Conservation (phyloP, 2,797 vertebrate genomes). For the Hypotaenidia okinawae region DNA sequence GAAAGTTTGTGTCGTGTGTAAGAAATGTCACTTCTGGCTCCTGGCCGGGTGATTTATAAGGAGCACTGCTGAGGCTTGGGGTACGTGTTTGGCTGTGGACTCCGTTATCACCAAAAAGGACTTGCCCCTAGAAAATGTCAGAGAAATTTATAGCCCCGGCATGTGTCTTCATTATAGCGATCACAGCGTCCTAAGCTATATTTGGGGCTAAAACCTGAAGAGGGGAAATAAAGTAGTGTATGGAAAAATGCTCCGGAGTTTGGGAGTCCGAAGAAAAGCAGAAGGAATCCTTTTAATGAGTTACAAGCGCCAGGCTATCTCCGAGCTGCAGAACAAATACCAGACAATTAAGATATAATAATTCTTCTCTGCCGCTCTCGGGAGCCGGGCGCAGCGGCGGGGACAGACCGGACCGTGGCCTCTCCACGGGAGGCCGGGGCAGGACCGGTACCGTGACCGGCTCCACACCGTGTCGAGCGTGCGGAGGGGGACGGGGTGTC, state of each 20-base stretch:
- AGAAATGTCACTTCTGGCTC: slow-evolving; percentile 2
- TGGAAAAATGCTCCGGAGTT: background rate
- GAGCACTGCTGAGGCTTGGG: background rate
- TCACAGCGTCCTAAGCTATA: background rate
- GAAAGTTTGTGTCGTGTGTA: background rate
- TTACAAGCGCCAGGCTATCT: background rate
- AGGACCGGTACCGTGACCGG: background rate
- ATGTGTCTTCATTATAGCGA: background rate
- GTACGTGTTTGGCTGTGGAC: background rate
- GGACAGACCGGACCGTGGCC: background rate
- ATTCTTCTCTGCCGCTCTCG: background rate
- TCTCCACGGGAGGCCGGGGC: background rate
- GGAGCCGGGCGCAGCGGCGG: background rate
- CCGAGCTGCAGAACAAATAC: background rate
- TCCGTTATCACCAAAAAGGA: background rate
- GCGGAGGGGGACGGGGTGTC: background rate
- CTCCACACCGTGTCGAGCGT: background rate
- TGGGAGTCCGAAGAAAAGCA: background rate
- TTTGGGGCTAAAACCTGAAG: background rate
- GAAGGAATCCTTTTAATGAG: background rate
- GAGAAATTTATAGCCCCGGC: background rate
- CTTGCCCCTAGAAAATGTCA: background rate
- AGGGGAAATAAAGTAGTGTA: fast-evolving
- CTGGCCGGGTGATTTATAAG: background rate
- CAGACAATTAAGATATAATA: background rate